These are phyloP conservation scores for Grammomys surdaster DNA, from an alignment of 2,113 vertebrate genomes.

Conservation along the genomic window DNA sequence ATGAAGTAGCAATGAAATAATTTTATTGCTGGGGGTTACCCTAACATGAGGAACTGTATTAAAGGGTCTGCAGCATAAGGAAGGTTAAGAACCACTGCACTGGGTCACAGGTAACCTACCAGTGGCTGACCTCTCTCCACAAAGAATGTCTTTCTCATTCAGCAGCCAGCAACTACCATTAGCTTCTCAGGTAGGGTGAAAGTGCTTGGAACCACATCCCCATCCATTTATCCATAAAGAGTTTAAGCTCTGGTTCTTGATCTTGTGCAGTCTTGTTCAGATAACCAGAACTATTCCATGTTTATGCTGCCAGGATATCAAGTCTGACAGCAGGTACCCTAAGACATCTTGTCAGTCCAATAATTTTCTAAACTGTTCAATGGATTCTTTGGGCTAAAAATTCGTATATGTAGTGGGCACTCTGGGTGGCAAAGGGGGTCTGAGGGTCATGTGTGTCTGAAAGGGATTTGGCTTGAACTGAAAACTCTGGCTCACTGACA, in stretches of 20 bases:
- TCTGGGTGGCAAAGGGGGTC: not conserved
- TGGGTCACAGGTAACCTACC: no score
- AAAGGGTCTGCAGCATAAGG: not conserved
- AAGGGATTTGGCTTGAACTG: not conserved
- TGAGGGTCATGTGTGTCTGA: not conserved
- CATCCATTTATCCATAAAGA: not conserved
- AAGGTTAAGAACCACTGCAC: not conserved
- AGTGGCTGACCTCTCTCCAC: not conserved
- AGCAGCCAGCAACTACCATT: not conserved
- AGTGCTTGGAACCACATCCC: no score
- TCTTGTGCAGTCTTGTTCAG: not conserved
- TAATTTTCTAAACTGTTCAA: slow-evolving; percentile 24
- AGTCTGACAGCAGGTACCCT: no score
- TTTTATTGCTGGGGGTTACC: not conserved
- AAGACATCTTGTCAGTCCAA: not conserved
- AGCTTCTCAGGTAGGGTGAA: not conserved
- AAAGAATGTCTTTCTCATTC: not conserved
- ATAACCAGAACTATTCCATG: not conserved
- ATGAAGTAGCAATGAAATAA: not conserved
- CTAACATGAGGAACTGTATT: not conserved
- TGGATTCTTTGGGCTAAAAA: not conserved
- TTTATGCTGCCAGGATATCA: not conserved
- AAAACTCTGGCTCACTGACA: not conserved
- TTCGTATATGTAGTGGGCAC: not conserved
- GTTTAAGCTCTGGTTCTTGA: not conserved